These are phyloP conservation scores for Thymallus thymallus DNA, from an alignment of 2,113 vertebrate genomes.

Conservation along the genomic window DNA sequence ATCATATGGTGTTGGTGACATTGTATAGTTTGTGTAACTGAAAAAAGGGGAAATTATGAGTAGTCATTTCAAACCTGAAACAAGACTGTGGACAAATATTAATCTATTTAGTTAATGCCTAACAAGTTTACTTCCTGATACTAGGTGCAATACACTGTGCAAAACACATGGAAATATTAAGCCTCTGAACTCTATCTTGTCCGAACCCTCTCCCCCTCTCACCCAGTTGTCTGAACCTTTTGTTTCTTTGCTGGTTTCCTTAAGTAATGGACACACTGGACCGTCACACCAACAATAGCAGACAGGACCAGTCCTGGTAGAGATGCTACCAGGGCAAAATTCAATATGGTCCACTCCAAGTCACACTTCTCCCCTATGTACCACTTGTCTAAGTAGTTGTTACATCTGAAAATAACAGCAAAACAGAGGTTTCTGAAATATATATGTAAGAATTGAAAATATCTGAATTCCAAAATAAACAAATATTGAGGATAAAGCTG, in stretches of 20 bases:
- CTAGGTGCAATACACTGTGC: no score
- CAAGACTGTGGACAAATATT: not conserved
- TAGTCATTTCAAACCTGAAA: not conserved
- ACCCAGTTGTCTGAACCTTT: not conserved
- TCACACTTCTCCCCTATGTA: constrained; percentile 33
- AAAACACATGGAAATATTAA: no score
- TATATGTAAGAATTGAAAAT: no score
- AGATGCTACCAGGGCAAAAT: constrained; percentile 46
- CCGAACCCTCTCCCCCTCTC: not conserved
- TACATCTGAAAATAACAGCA: constrained; percentile 32
- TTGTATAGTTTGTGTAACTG: not conserved
- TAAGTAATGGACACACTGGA: constrained; percentile 1
- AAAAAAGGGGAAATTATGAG: not conserved
- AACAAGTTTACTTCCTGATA: not conserved
- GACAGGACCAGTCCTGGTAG: constrained; percentile 44
- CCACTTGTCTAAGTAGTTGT: constrained; percentile 34
- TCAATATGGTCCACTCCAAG: constrained; percentile 33
- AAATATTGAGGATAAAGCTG: not conserved
- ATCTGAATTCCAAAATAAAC: not conserved
- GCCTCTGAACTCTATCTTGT: no score
- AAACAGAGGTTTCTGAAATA: not conserved
- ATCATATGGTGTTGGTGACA: not conserved
- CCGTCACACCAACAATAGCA: constrained; percentile 28
- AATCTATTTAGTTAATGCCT: not conserved
- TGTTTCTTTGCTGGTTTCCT: not conserved